phyloP scores from a whole-genome alignment of 2,113 vertebrate species.

The Malaclemys terrapin region DNA sequence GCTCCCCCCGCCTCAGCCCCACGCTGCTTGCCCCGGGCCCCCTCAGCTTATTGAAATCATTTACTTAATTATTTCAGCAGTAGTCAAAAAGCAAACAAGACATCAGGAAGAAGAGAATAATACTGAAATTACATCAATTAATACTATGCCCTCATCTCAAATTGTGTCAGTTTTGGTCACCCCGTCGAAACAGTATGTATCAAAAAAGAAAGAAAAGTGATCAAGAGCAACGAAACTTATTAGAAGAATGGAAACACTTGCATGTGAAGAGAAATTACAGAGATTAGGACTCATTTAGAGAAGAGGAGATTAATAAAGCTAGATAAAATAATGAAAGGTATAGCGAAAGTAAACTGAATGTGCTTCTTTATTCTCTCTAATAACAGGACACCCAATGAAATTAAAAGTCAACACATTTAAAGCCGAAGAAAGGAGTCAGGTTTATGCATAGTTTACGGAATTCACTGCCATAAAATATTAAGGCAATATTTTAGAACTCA shows the following conservation, averaged over 20 bases:
- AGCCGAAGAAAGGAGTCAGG: not conserved
- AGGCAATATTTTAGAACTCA: not conserved
- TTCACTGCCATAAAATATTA: not conserved
- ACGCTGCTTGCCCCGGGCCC: too few relatives aligned
- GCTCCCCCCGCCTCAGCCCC: too few relatives aligned
- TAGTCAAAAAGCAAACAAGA: not conserved
- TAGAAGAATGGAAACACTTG: not conserved
- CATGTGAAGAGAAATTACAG: not conserved
- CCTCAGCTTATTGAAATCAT: not conserved
- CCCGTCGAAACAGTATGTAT: not conserved
- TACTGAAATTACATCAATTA: not conserved
- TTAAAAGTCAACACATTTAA: not conserved
- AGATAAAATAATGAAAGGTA: not conserved
- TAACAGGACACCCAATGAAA: not conserved
- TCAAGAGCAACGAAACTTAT: not conserved
- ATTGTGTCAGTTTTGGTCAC: not conserved
- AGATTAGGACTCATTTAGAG: not conserved
- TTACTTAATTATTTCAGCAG: not conserved
- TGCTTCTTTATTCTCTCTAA: not conserved
- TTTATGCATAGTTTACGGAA: not conserved
- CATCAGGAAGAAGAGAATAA: not conserved
- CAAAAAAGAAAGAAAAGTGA: not conserved
- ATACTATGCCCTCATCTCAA: not conserved
- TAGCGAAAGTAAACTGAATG: not conserved
- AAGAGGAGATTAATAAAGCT: not conserved